Conservation (phyloP, 2,797 vertebrate species). For the Molothrus aeneus region DNA sequence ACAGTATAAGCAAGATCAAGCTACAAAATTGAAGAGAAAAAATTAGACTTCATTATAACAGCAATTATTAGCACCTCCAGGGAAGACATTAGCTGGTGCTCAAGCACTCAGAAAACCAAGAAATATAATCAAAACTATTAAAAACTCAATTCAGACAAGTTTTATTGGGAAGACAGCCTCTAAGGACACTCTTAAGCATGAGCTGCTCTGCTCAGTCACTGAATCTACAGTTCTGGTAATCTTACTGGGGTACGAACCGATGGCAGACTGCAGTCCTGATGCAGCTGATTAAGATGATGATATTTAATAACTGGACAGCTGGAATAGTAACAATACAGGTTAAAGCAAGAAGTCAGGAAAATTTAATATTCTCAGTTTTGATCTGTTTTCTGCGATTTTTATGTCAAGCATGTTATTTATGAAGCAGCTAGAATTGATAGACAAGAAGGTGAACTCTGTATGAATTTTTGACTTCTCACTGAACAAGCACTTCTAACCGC, state of each 20-base stretch:
- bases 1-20: background rate
- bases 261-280: background rate
- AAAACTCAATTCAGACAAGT: background rate
- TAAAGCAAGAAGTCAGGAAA: background rate
- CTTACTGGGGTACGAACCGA: rapidly evolving
- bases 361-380: background rate
- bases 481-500: background rate
- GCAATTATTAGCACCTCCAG: background rate
- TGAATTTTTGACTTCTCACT: background rate
- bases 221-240: background rate
- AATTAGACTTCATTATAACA: background rate
- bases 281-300: background rate
- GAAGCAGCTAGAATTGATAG: background rate
- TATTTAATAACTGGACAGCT: background rate
- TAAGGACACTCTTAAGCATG: background rate
- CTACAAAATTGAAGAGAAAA: constrained; percentile 5
- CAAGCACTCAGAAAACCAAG: background rate
- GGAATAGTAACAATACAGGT: background rate
- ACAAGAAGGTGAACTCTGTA: background rate
- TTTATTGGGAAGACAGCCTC: background rate
- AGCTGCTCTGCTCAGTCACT: background rate
- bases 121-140: background rate
- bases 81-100: background rate
- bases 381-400: background rate
- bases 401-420: background rate